Evolutionary conservation across 2,888 invertebrate species (phyloP).

Genomic region (Odontomyia ornata): DNA sequence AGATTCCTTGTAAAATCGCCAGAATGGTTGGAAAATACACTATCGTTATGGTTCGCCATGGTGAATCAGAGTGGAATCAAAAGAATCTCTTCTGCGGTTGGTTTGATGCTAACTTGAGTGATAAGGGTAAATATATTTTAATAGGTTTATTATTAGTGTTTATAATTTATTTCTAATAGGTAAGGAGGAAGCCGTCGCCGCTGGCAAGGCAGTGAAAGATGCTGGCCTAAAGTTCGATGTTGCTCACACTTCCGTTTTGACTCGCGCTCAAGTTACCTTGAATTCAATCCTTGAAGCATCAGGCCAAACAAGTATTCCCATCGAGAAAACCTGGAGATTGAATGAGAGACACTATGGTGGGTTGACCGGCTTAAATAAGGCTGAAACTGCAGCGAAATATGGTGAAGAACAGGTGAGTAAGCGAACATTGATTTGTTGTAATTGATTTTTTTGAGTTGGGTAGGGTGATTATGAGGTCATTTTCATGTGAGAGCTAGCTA

Average conservation of each 20-base stretch:
- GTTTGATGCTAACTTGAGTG: slow-evolving; percentile 76
- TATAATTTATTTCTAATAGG: slow-evolving; percentile 53
- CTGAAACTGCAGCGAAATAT: slow-evolving; percentile 87
- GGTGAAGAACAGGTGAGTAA: slow-evolving; percentile 81
- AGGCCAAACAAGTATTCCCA: slow-evolving; percentile 74
- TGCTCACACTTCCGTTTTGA: slow-evolving; percentile 84
- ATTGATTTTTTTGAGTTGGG: no score
- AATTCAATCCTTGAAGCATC: slow-evolving; percentile 74
- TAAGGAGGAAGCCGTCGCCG: slow-evolving; percentile 65
- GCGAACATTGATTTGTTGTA: no score
- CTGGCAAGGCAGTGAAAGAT: slow-evolving; percentile 81
- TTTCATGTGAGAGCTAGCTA: no score
- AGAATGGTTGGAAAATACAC: slow-evolving; percentile 67
- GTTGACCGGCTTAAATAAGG: slow-evolving; percentile 87
- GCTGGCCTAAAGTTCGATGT: slow-evolving; percentile 79
- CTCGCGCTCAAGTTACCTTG: slow-evolving; percentile 81
- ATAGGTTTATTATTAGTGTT: not conserved
- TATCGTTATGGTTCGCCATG: slow-evolving; percentile 80
- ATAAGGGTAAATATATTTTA: slow-evolving; percentile 68
- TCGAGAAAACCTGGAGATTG: slow-evolving; percentile 82
- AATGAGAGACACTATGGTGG: slow-evolving; percentile 91
- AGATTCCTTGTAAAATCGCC: slow-evolving; percentile 13
- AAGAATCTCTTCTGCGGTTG: slow-evolving; percentile 80
- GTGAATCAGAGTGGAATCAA: slow-evolving; percentile 81
- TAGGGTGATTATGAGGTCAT: no score